Evolutionary conservation across 2,113 vertebrate species (phyloP).

Genomic region (Orthonyx spaldingii): DNA sequence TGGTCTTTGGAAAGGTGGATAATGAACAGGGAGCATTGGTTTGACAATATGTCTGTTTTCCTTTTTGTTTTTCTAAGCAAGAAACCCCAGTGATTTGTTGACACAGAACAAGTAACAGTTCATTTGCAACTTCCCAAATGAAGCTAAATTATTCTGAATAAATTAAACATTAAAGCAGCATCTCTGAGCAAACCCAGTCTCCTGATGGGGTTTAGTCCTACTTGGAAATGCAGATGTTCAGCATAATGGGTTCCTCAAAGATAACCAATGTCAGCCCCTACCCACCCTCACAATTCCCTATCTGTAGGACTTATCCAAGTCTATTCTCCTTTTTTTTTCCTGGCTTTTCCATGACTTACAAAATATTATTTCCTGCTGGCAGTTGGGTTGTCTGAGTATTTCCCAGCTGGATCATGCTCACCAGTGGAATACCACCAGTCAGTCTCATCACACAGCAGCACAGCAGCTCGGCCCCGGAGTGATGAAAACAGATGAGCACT

Average conservation of each 20-base stretch:
- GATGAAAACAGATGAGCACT: neutral
- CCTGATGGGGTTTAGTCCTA: neutral
- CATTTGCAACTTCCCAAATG: slow-evolving; percentile 28
- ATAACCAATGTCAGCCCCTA: neutral
- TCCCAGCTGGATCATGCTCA: neutral
- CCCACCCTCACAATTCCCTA: neutral
- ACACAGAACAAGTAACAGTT: neutral
- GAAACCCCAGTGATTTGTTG: neutral
- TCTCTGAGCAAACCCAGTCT: neutral
- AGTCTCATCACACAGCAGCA: accelerated
- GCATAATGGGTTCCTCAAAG: neutral
- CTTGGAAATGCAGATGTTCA: neutral
- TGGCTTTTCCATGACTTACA: neutral
- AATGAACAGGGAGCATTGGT: neutral
- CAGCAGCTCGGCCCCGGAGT: accelerated
- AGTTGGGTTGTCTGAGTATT: neutral
- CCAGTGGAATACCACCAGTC: neutral
- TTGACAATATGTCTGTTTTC: neutral
- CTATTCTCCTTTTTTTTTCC: neutral
- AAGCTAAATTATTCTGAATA: slow-evolving; percentile 33
- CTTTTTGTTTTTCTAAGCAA: neutral
- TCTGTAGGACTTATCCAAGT: neutral
- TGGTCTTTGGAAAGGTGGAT: neutral
- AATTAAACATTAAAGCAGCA: slow-evolving; percentile 1
- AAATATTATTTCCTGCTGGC: neutral